Evolutionary conservation across 1,140 invertebrate species (phyloP).

Genomic region (Heliconius hermathena): DNA sequence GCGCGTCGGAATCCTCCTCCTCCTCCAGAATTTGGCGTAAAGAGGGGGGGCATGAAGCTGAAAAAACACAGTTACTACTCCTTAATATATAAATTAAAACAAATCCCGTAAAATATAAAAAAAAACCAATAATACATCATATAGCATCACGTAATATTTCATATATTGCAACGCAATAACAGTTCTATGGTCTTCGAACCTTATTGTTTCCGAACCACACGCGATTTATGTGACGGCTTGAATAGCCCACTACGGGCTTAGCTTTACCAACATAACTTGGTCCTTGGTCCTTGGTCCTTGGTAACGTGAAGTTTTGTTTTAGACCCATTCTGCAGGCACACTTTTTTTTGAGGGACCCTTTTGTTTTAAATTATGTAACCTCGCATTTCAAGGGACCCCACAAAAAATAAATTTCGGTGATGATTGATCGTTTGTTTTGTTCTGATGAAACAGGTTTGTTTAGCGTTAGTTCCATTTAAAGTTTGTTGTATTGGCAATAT

Average conservation of each 20-base stretch:
- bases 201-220: conserved; percentile 63
- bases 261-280: conserved; percentile 60
- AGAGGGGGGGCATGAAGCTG: too few relatives aligned
- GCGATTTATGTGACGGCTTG: conserved; percentile 70
- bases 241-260: conserved; percentile 55
- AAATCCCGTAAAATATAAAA: too few relatives aligned
- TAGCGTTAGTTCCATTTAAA: conserved; percentile 24
- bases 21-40: too few relatives aligned
- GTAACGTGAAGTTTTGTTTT: conserved; percentile 62
- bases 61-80: too few relatives aligned
- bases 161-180: not conserved
- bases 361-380: conserved; percentile 75
- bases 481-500: not conserved
- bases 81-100: too few relatives aligned
- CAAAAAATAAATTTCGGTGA: conserved; percentile 56
- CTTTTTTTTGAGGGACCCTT: conserved; percentile 67
- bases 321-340: conserved; percentile 56
- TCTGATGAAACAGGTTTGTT: conserved; percentile 28
- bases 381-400: conserved; percentile 51
- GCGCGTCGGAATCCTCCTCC: too few relatives aligned
- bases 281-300: conserved; percentile 11
- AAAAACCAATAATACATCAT: too few relatives aligned
- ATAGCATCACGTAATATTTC: not conserved
- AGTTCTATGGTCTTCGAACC: conserved; percentile 6
- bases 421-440: conserved; percentile 54